Evolutionary conservation across 1,140 invertebrate genomes (phyloP), one percentile per base, ranked within the genome.

Genomic region (Conus ventricosus): DNA sequence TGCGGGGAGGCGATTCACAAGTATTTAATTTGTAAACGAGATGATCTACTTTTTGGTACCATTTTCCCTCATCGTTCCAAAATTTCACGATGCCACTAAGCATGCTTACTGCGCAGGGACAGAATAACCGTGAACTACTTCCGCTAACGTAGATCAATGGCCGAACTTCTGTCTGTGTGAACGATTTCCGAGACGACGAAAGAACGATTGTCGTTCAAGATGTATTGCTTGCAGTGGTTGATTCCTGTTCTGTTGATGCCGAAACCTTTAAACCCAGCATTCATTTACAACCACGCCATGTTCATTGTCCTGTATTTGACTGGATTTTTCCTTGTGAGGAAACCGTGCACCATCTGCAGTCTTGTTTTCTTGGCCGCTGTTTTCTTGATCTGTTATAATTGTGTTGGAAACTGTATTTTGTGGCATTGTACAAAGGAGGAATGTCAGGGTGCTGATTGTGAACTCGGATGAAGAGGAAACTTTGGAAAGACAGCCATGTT

Each of bases 141-240:
- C 67, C 67, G 67, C 23, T 71, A 11, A 71, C 20, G 67, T 10
- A 71, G 67, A 8, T 71, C 67, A 71, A 71, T 71, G 67, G 67
- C 23, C 23, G 67, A 71, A 71, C 67, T 71, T 20, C 23, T 23
- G 0, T 20, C 67, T 5, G 67, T 17, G 67, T 71, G 67, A 71
- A 20, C 67, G 11, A 23, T 23, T 23, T 23, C 20, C 17, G 20
- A 71, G 23, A 71, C 67, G 23, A 71, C 67, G 67, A 23, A 71
- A 71, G 67, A 71, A n/a, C 11, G 20, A 17, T 71, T 71, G 6
- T 6, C 67, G 4, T 20, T 54, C 80, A 91, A 78, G 17, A 99
- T 99, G 99, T 99, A 99, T 96, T 99, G 99, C 96, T 96, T 99
- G 93, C 98, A 99, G 96, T 99, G 98, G 98, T 96, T 99, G 91